Conservation (phyloP, 2,888 invertebrate genomes). For the Ophonus ardosiacus region DNA sequence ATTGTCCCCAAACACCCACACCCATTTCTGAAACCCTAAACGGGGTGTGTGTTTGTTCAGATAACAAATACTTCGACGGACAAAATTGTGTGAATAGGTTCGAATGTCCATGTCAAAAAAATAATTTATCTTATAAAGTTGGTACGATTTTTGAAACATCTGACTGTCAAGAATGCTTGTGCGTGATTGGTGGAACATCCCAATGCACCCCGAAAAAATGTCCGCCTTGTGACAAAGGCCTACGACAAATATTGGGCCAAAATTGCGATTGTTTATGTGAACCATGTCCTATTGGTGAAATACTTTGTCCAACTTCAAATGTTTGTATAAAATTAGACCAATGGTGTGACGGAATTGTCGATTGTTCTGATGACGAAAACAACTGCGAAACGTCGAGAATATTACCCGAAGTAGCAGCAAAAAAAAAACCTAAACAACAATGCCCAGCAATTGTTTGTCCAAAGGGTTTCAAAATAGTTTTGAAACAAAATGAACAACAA, state of each 20-base stretch:
- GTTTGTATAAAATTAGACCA: constrained; percentile 82
- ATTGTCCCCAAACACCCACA: background rate
- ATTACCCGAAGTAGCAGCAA: constrained; percentile 44
- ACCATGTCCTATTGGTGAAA: constrained; percentile 82
- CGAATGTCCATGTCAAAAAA: constrained; percentile 88
- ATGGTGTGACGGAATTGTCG: constrained; percentile 90
- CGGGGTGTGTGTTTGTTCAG: constrained; percentile 80
- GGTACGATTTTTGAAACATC: constrained; percentile 83
- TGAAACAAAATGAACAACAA: constrained; percentile 72
- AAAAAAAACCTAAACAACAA: constrained; percentile 68
- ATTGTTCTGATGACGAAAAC: constrained; percentile 90
- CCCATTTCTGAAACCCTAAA: constrained; percentile 68
- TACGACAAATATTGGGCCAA: constrained; percentile 79
- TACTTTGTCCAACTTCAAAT: constrained; percentile 85
- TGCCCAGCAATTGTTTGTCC: constrained; percentile 77
- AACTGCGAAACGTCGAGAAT: constrained; percentile 4
- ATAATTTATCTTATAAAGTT: constrained; percentile 83
- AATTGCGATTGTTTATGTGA: constrained; percentile 86
- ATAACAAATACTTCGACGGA: constrained; percentile 86
- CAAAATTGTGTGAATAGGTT: constrained; percentile 83
- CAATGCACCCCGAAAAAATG: constrained; percentile 85
- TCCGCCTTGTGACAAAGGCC: constrained; percentile 80
- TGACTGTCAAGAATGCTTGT: constrained; percentile 88
- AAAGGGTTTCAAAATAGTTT: constrained; percentile 76
- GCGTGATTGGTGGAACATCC: constrained; percentile 85